phyloP scores from a whole-genome alignment of 2,888 invertebrate species.

The Caenorhabditis virilis region DNA sequence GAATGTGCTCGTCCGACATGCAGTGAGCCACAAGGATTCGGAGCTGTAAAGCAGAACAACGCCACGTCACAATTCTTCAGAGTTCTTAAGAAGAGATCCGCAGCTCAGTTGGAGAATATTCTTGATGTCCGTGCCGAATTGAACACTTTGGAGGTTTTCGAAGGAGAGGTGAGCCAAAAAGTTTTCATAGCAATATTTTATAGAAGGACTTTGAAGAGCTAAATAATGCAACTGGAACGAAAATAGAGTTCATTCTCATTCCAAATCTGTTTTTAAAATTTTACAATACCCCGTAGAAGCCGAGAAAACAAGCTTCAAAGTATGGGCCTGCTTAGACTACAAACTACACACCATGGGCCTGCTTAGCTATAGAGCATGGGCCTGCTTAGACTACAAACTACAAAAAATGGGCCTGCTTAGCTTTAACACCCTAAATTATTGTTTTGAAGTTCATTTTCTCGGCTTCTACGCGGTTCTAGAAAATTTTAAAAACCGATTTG shows the following conservation, averaged over 20 bases:
- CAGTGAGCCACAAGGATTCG: constrained; percentile 64
- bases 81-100: constrained; percentile 59
- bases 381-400: too few relatives aligned
- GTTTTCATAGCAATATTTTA: background rate
- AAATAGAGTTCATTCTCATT: too few relatives aligned
- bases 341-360: too few relatives aligned
- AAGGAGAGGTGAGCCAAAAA: constrained; percentile 38
- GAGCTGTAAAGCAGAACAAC: constrained; percentile 51
- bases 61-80: constrained; percentile 48
- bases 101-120: constrained; percentile 51
- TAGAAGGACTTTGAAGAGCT: background rate
- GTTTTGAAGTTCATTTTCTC: too few relatives aligned
- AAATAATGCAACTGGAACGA: too few relatives aligned
- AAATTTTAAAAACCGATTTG: too few relatives aligned
- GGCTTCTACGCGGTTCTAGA: too few relatives aligned
- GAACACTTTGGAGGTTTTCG: constrained; percentile 62
- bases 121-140: constrained; percentile 66
- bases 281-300: too few relatives aligned
- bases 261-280: too few relatives aligned
- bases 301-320: too few relatives aligned
- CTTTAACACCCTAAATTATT: background rate
- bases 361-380: too few relatives aligned
- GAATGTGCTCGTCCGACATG: constrained; percentile 67
- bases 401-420: background rate
- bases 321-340: background rate